These are phyloP conservation scores for Potorous gilbertii DNA, from an alignment of 2,797 vertebrate species.

Conservation along the genomic window DNA sequence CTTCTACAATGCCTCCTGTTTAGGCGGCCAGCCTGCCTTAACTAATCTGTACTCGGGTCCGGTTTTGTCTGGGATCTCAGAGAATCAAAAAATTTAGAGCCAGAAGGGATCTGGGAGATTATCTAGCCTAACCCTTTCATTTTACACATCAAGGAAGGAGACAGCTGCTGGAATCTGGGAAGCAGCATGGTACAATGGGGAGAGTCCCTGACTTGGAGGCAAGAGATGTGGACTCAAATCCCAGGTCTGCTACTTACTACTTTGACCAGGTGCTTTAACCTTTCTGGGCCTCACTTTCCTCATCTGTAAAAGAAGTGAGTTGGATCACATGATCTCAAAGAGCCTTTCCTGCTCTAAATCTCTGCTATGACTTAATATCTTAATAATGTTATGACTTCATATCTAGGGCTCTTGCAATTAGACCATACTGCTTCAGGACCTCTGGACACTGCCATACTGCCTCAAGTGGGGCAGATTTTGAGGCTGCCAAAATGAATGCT, in stretches of 20 bases:
- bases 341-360: neutral
- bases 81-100: neutral
- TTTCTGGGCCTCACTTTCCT: neutral
- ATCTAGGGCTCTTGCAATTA: neutral
- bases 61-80: neutral
- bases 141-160: neutral
- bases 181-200: neutral
- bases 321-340: neutral
- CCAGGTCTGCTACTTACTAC: neutral
- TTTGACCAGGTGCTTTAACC: neutral
- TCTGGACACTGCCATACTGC: neutral
- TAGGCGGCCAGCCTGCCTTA: neutral
- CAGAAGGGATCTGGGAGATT: neutral
- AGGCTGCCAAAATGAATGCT: neutral
- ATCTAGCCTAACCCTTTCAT: neutral
- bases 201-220: neutral
- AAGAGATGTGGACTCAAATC: neutral
- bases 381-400: neutral
- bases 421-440: neutral
- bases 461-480: neutral
- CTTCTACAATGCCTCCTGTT: neutral
- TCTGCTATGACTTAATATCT: neutral
- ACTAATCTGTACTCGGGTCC: neutral
- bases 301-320: neutral
- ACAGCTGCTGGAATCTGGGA: neutral